These are phyloP conservation scores for Drusus annulatus DNA, from an alignment of 1,140 invertebrate genomes.

Conservation along the genomic window DNA sequence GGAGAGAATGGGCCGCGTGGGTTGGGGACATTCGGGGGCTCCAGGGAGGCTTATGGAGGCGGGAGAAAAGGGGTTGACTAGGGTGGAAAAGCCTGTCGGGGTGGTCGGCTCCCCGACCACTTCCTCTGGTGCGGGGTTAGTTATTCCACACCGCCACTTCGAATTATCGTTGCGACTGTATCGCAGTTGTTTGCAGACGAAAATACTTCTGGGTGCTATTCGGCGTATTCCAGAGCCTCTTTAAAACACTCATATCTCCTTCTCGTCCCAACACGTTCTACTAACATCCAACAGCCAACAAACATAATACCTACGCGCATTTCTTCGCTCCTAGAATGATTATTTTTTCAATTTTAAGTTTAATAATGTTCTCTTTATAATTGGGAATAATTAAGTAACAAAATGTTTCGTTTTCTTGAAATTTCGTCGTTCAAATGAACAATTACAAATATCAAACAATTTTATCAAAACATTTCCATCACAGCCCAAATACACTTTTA, in stretches of 20 bases:
- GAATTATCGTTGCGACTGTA: constrained; percentile 37
- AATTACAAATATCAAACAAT: no score
- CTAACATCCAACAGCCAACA: not conserved
- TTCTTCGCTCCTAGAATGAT: no score
- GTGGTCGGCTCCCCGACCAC: constrained; percentile 1
- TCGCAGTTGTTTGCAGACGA: constrained; percentile 34
- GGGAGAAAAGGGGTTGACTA: not conserved
- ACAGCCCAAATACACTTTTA: no score
- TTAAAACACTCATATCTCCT: not conserved
- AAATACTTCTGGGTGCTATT: not conserved
- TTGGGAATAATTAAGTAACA: no score
- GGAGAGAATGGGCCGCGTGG: not conserved
- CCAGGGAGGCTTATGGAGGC: not conserved
- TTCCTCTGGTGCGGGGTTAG: constrained; percentile 19
- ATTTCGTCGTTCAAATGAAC: no score
- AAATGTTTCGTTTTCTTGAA: no score
- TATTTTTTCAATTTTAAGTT: no score
- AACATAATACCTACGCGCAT: not conserved
- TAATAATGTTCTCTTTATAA: no score
- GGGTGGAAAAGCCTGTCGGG: not conserved
- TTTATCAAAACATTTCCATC: no score
- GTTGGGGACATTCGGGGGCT: not conserved
- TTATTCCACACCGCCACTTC: constrained; percentile 42
- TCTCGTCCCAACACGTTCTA: not conserved
- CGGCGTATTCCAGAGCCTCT: not conserved